Base-by-base conservation (phyloP, 2,797 vertebrate genomes). In the Melanotaenia nigrans region DNA sequence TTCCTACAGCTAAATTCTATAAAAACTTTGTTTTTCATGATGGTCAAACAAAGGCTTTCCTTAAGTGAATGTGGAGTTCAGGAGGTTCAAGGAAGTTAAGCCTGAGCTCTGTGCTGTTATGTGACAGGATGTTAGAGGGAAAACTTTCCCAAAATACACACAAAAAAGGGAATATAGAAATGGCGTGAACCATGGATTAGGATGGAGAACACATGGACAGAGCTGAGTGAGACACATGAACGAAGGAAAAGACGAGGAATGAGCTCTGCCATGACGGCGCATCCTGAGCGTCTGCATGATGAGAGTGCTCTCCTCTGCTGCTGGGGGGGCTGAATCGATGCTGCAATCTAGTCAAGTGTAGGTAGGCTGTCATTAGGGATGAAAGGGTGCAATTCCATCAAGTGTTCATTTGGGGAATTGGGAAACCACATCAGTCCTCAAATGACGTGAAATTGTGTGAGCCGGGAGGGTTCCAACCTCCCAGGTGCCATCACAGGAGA, bases 301-400 rank as follows among this genome's bases (percentile, higher is more conserved):
- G 85, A 91, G 87, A 89, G 85, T 68, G 30, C 85, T 92, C 65
- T 59, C 65, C 71, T 81, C 55, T 20, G 79, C 75, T 80, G 84
- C 88, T 75, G 61, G 74, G 20, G 69, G 61, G 85, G 75, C 64
- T 71, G 71, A 90, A 90, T 93, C 74, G 75, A 92, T 92, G 90
- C 85, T 68, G 83, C 92, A 88, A 90, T 91, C 90, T 87, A 78
- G 84, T 93, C 78, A 85, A 90, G 92, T 89, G 83, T 83, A 76
- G 76, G 81, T 83, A 81, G 76, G 79, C 81, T 71, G 84, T 89
- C 86, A 89, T 89, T 88, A 85, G 72, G 80, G 71, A 59, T 78
- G 79, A 92, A 90, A 89, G 88, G 82, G 75, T 54, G 79, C 82
- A 85, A 83, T 92, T 90, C 82, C 82, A 86, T 90, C 86, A 88